These are phyloP conservation scores for Polymixis flavicincta DNA, from an alignment of 2,888 invertebrate species.

Conservation along the genomic window DNA sequence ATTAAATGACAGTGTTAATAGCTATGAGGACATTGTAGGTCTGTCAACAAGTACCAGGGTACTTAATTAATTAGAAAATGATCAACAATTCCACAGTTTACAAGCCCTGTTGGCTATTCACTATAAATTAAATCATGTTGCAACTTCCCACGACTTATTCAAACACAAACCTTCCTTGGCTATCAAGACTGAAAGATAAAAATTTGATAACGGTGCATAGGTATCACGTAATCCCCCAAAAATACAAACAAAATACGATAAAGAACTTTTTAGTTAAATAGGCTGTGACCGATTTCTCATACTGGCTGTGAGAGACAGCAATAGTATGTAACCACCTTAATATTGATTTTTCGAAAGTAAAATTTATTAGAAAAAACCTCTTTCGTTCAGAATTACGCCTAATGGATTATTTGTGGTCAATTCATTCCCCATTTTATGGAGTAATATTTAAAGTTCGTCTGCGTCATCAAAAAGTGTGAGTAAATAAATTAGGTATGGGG, in stretches of 20 bases:
- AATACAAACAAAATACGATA: conserved; percentile 38
- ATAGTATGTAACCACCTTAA: neutral
- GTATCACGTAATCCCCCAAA: conserved; percentile 16
- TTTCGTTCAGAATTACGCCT: neutral
- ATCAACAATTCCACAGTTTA: too few relatives aligned
- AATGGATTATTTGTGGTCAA: neutral
- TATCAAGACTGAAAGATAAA: conserved; percentile 21
- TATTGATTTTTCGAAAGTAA: neutral
- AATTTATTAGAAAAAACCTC: neutral
- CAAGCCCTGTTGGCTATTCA: too few relatives aligned
- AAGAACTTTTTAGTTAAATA: conserved; percentile 27
- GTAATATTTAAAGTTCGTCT: neutral
- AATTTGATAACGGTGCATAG: conserved; percentile 26
- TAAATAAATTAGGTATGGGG: neutral
- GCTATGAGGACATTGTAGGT: too few relatives aligned
- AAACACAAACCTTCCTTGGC: neutral
- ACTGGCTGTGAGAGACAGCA: conserved; percentile 6
- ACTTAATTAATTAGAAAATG: too few relatives aligned
- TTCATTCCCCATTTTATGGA: neutral
- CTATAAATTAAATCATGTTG: neutral
- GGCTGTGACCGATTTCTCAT: conserved; percentile 24
- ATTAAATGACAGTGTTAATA: too few relatives aligned
- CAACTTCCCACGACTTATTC: conserved; percentile 26
- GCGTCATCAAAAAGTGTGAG: neutral
- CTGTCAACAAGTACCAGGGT: too few relatives aligned